Percentiles rank a stretch among this genome's conserved stretches.
These are phyloP conservation scores for Cyphomyrus discorhynchus DNA, from an alignment of 2,113 vertebrate species.

Conservation along the genomic window DNA sequence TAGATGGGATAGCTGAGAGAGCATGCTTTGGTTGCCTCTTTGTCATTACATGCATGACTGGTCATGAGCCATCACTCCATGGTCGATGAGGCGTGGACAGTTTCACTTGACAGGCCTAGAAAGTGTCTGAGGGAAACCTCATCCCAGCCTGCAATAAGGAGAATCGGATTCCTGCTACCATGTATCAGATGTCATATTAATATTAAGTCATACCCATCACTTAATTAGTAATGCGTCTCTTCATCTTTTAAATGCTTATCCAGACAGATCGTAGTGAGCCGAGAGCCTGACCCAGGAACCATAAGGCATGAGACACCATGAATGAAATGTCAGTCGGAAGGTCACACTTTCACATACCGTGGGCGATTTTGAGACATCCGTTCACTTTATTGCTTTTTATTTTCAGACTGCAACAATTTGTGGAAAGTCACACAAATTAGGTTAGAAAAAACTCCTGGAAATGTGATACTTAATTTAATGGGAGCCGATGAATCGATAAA, in stretches of 20 bases:
- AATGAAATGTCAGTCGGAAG: background rate
- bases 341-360: background rate
- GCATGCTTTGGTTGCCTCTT: background rate
- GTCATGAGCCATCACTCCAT: background rate
- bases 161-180: background rate
- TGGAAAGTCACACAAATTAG: background rate
- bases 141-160: background rate
- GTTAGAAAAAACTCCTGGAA: background rate
- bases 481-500: background rate
- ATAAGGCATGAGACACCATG: background rate
- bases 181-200: background rate
- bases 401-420: background rate
- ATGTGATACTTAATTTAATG: background rate
- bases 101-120: constrained; percentile 12
- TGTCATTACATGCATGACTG: background rate
- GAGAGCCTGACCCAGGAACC: background rate
- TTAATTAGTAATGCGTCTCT: background rate
- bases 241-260: background rate
- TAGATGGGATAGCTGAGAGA: background rate
- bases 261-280: background rate
- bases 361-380: background rate
- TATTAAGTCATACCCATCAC: background rate
- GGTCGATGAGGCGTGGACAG: background rate
- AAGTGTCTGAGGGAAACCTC: background rate
- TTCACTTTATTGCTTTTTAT: background rate